These are phyloP conservation scores for Heterohyrax brucei DNA, from an alignment of 2,797 vertebrate species.

Conservation along the genomic window DNA sequence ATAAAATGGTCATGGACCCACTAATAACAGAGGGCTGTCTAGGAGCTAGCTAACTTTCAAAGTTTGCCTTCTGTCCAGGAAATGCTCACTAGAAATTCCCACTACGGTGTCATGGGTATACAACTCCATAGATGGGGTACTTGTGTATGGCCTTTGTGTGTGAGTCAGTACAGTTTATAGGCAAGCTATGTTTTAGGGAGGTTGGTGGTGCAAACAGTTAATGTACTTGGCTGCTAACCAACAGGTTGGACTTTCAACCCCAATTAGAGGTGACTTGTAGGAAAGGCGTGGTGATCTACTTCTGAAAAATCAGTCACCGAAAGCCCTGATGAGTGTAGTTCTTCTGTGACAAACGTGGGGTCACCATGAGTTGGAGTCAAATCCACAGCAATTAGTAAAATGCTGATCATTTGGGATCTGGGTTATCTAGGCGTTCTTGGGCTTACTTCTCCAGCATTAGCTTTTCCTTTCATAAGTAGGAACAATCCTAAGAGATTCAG, in stretches of 20 bases:
- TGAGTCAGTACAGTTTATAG: background rate
- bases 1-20: background rate
- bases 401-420: background rate
- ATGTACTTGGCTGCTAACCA: background rate
- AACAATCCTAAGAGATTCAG: background rate
- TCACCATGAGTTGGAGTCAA: background rate
- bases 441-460: background rate
- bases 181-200: background rate
- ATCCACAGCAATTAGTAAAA: background rate
- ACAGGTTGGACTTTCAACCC: background rate
- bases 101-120: background rate
- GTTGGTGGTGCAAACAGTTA: background rate
- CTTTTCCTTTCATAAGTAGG: background rate
- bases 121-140: background rate
- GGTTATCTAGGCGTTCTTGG: background rate
- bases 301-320: background rate
- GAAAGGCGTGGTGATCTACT: background rate
- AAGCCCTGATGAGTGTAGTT: background rate
- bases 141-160: background rate
- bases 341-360: background rate
- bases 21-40: background rate
- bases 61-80: background rate
- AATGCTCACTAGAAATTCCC: background rate
- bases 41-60: conserved; percentile 6
- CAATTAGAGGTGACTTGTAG: background rate